Base-by-base conservation (phyloP, 2,113 vertebrate species). In the Anguilla japonica region DNA sequence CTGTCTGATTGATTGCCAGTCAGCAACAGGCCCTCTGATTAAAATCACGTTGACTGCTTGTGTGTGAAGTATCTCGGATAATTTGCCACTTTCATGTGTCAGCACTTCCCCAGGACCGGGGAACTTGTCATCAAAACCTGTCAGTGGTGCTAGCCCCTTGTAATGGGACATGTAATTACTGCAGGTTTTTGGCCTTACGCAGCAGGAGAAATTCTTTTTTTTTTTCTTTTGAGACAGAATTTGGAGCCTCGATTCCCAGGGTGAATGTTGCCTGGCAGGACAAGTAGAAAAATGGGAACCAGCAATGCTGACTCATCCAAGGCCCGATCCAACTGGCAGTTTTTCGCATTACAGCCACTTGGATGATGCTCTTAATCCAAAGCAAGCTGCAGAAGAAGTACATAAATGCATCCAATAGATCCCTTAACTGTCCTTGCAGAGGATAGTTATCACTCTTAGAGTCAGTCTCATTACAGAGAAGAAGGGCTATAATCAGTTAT, bases 1-100 rank as follows among this genome's bases (percentile, higher is more conserved):
- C 26, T 75, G 71, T 75, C 71, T 75, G 71, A 75, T 75, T 75
- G 71, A 75, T 75, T n/a, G 71, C 71, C n/a, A 34, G 71, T 75
- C 29, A 13, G n/a, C 71, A 26, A 75, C 71, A 29, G 71, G 9
- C 26, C 71, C n/a, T 71, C 71, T 75, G 71, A 75, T 75, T 75
- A 75, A 75, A 75, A 75, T 75, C 71, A n/a, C 34, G 71, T 75
- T 75, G 71, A 22, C 71, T 34, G 71, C 5, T 75, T 75, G n/a
- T 75, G 3, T 29, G 71, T 75, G 71, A 34, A 75, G 11, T 29
- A 75, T 75, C 71, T 75, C n/a, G 71, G n/a, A 75, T 75, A 9
- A 75, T 75, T 29, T 75, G 9, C 71, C 71, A 34, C 71, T 75
- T 75, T 26, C 9, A 34, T 34, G 26, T 34, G 71, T 75, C 71